Evolutionary conservation across 2,888 invertebrate genomes (phyloP).

Genomic region (Scaptomyza cyrtandrae): DNA sequence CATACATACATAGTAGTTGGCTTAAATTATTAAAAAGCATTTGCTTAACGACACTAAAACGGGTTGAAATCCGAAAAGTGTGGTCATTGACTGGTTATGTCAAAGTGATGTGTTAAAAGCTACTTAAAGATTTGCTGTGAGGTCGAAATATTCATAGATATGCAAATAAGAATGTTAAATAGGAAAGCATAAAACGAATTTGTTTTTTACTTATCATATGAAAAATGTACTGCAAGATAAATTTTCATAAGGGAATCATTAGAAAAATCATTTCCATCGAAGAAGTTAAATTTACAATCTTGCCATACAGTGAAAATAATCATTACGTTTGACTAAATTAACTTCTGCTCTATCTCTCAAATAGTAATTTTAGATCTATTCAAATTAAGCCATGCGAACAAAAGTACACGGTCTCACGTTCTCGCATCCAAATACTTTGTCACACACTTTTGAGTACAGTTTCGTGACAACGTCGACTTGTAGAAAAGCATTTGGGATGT

Average conservation of each 20-base stretch:
- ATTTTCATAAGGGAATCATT: no score
- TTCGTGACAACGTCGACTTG: constrained; percentile 31
- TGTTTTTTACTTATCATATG: no score
- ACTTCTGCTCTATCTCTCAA: background rate
- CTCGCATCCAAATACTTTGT: constrained; percentile 7
- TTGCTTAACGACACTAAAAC: constrained; percentile 55
- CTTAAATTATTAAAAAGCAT: constrained; percentile 75
- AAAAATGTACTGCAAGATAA: no score
- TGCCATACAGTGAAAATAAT: no score
- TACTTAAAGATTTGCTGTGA: background rate
- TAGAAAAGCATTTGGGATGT: constrained; percentile 27
- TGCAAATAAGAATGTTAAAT: background rate
- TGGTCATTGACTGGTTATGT: constrained; percentile 37
- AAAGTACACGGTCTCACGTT: constrained; percentile 3
- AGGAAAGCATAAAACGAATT: no score
- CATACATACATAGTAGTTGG: constrained; percentile 29
- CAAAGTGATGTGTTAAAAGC: constrained; percentile 10
- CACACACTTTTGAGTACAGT: constrained; percentile 9
- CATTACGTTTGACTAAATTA: background rate
- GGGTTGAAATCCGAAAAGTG: constrained; percentile 38
- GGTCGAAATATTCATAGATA: background rate
- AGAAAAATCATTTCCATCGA: no score
- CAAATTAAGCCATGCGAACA: background rate
- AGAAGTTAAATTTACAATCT: no score
- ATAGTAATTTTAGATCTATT: background rate